Percentiles rank a stretch among this genome's conserved stretches.
Conservation (phyloP, 2,888 invertebrate genomes). For the Venusia cambrica region DNA sequence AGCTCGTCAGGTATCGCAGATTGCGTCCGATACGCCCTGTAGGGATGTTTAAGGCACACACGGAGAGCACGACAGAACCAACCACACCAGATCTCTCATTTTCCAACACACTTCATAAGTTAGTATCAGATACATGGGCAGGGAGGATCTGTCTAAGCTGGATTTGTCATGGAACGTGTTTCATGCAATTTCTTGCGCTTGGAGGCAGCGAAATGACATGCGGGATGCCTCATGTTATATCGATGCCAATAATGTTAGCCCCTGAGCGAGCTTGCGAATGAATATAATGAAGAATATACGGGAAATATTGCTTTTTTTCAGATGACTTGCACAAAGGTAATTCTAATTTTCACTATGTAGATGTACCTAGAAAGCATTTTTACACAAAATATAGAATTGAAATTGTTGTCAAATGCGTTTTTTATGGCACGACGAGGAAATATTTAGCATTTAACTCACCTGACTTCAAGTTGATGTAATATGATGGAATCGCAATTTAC, state of each 20-base stretch:
- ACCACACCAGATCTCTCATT: slow-evolving; percentile 36
- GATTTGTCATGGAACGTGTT: slow-evolving; percentile 54
- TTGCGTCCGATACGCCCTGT: slow-evolving; percentile 70
- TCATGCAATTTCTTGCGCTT: slow-evolving; percentile 74
- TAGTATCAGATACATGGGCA: slow-evolving; percentile 18
- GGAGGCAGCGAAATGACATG: slow-evolving; percentile 63
- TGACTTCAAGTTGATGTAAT: no score
- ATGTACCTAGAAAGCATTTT: no score
- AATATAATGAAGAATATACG: slow-evolving; percentile 41
- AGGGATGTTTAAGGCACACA: slow-evolving; percentile 55
- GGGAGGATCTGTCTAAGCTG: slow-evolving; percentile 38
- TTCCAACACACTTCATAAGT: slow-evolving; percentile 18
- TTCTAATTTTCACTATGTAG: no score
- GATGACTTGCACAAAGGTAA: no score
- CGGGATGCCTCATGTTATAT: slow-evolving; percentile 66
- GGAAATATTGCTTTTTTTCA: slow-evolving; percentile 26
- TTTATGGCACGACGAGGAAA: no score
- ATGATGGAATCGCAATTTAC: no score
- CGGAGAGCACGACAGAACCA: slow-evolving; percentile 45
- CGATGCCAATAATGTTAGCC: slow-evolving; percentile 57
- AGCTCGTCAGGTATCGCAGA: slow-evolving; percentile 70
- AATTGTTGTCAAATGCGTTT: no score
- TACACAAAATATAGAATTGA: no score
- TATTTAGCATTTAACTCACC: no score
- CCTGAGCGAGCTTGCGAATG: slow-evolving; percentile 42